Base-by-base conservation (phyloP, 2,888 invertebrate genomes). In the Lasioglossum oenotherae region DNA sequence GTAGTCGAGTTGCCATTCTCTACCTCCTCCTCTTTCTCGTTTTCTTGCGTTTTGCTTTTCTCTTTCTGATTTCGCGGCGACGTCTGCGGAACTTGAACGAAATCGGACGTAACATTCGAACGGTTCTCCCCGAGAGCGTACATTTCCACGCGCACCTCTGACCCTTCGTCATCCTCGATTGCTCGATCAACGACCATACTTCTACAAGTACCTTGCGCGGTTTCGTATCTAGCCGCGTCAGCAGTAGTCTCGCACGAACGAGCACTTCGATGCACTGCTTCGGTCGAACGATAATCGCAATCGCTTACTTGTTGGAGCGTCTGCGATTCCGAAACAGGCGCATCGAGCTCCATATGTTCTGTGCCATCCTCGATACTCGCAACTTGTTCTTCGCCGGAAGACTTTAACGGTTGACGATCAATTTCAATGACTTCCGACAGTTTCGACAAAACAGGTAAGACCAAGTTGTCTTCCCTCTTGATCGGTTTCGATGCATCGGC, bases 121-220 rank as follows among this genome's bases (percentile, higher is more conserved):
- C 95, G 96, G 95, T 92, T 96, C 93, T 92, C 90, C 0, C 92
- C 91, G 31, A 16, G n/a, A 0, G 67, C 71, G 6, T 27, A 71
- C 60, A 23, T 41, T 31, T 41, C 75, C 8, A 49, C 1, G n/a
- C 41, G 27, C 27, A 16, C 35, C 49, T 16, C 57, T 12, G 38
- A 74, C 2, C 38, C 53, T 27, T 57, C 57, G 2, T 75, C 74
- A 0, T n/a, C 27, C 38, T 74, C 12, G 38, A n/a, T 12, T 23
- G 35, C 10, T 27, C 53, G 38, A 38, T 46, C 57, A 0, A 35
- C 35, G 35, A 10, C 23, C 31, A n/a, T 16, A 19, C 27, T 12
- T 60, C 0, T 3, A 10, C 10, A 27, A 60, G 4, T 31, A 27
- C 10, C 4, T n/a, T 31, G 31, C 27, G 16, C 60, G 31, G 1